Evolutionary conservation across 2,888 invertebrate species (phyloP), one percentile per base, ranked within the genome.

Genomic region (Cheilosia variabilis): DNA sequence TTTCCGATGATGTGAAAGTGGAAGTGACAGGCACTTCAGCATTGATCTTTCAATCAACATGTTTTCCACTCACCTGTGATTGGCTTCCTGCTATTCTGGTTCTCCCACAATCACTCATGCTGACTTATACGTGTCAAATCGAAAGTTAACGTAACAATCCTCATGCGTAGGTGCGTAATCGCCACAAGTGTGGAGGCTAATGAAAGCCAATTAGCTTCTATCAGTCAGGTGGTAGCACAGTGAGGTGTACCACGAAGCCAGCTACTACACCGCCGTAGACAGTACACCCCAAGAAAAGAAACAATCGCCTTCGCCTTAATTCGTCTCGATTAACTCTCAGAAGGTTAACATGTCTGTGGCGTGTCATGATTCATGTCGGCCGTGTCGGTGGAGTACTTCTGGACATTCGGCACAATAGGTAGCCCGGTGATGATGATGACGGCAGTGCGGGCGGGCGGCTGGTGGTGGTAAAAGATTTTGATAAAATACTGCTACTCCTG

Each of bases 261-360:
- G 37, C 53, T 41, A 19, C 45, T 43, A 24, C 24, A 15, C 45
- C 5, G 17, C 19, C 62, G 10, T 50, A 52, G 31, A 6, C 27
- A 19, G 31, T 15, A 55, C 55, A 68, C 63, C 72, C 10, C 19
- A 79, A 69, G 81, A 86, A 86, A 86, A 86, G 81, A 86, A 86
- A 81, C 81, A 86, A 86, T 81, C 80, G 81, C 66, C 65, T 81
- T 86, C 71, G 76, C 76, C 81, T 86, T 86, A 86, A 86, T 86
- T 81, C 86, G 81, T 77, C 86, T 76, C 86, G 86, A 86, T 86
- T 86, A 86, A 86, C 86, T 86, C 86, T 77, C 72, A 53, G 77
- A 72, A 86, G 86, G 86, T 81, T 81, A 81, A 81, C 86, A 86
- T 86, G 86, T 86, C 86, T 86, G 81, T 86, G 86, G 86, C 86